Evolutionary conservation across 2,888 invertebrate genomes (phyloP), one percentile per base, ranked within the genome.

Genomic region (Microctonus hyperodae): DNA sequence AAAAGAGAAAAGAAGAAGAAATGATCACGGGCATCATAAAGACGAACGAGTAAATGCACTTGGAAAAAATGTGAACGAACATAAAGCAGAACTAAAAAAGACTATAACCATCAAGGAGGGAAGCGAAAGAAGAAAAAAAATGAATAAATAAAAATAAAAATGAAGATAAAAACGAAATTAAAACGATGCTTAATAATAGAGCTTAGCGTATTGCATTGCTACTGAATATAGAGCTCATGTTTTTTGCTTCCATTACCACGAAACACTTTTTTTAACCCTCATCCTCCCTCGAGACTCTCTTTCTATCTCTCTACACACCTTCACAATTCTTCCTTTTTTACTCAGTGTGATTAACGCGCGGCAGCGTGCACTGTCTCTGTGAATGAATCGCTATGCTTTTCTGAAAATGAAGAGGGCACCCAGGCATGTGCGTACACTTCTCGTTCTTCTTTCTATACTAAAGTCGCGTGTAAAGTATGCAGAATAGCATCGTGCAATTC

Each of bases 281-380:
- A 44, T 31, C 31, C 44, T 33, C n/a, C n/a, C 31, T 35, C 20
- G n/a, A 37, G 20, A 51, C 28, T 59, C 35, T 57, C 35, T 33
- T 16, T 40, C n/a, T 48, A 33, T 61, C 23, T 48, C 40, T 25
- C n/a, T 25, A 40, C 40, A 50, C 44, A 37, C 40, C 35, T 35
- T 25, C 53, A 51, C 55, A 22, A 62, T 22, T 50, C 53, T 35
- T 28, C 22, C 40, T 59, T 13, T 50, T 55, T 69, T 67, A 64
- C 60, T 69, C 59, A 62, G 64, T 69, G 64, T 69, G 64, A 69
- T 67, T 64, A 69, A 69, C 69, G 64, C 69, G 64, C 60, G 53
- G 58, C 64, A 60, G 60, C 57, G 61, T 22, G 62, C 33, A 23
- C 67, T 67, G 62, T 67, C 67, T 44, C 55, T 57, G 33, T 51